Percentiles rank a stretch among this genome's conserved stretches.
phyloP scores from a whole-genome alignment of 2,888 invertebrate genomes.

The Geotrupes spiniger region DNA sequence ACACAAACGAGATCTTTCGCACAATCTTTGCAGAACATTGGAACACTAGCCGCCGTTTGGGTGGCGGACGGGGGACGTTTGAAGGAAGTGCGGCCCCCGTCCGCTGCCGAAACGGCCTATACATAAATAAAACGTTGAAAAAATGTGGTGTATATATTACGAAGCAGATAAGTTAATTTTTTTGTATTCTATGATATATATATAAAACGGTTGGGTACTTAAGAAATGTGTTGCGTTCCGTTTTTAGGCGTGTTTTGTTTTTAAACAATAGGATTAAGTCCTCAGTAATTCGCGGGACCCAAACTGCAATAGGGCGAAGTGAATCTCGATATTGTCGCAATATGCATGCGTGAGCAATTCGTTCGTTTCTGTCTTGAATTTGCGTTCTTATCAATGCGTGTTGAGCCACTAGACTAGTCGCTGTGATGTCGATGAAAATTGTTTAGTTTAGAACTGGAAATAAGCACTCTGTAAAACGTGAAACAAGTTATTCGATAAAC shows the following conservation, averaged over 20 bases:
- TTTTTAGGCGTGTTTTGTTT: conserved; percentile 9
- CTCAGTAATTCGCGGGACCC: too few relatives aligned
- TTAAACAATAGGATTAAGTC: too few relatives aligned
- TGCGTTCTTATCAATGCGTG: conserved; percentile 33
- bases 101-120: not conserved
- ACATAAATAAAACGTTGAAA: conserved; percentile 11
- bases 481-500: conserved; percentile 10
- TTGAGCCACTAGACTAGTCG: conserved; percentile 42
- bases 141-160: conserved; percentile 17
- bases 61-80: too few relatives aligned
- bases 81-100: too few relatives aligned
- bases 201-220: conserved; percentile 19
- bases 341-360: conserved; percentile 20
- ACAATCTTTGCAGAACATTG: too few relatives aligned
- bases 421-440: conserved; percentile 44
- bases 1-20: too few relatives aligned
- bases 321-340: conserved; percentile 23
- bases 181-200: conserved; percentile 21
- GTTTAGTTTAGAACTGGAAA: conserved; percentile 35
- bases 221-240: conserved; percentile 9
- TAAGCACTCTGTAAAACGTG: conserved; percentile 12
- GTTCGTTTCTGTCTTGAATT: conserved; percentile 37
- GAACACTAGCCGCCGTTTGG: too few relatives aligned
- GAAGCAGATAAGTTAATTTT: conserved; percentile 20
- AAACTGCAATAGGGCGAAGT: conserved; percentile 20